A percentile compares a stretch with the other conserved stretches of the same genome.
Conservation (phyloP, 2,888 invertebrate species). For the Tetragonisca angustula region DNA sequence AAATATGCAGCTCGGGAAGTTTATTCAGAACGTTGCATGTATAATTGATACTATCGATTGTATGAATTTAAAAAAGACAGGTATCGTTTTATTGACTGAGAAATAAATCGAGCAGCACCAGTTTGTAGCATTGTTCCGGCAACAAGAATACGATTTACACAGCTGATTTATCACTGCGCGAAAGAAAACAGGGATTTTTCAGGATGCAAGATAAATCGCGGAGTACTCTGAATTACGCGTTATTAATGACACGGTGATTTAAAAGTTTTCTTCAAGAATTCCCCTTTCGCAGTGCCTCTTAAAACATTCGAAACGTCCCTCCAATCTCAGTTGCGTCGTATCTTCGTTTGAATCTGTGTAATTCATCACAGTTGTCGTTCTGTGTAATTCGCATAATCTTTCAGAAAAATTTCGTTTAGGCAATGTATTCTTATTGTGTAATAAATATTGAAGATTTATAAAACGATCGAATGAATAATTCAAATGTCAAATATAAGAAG, state of each 20-base stretch:
- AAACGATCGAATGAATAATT: too few relatives aligned
- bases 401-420: neutral
- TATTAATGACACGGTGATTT: neutral
- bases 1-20: too few relatives aligned
- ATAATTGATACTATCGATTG: neutral
- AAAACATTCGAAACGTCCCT: neutral
- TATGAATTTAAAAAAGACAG: neutral
- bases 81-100: neutral
- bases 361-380: neutral
- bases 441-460: too few relatives aligned
- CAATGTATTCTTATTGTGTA: too few relatives aligned
- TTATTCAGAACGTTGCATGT: too few relatives aligned
- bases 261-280: neutral
- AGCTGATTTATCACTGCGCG: neutral
- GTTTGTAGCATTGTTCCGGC: neutral
- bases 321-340: rapidly evolving
- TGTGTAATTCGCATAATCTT: neutral
- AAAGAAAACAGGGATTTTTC: neutral
- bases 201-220: neutral
- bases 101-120: neutral
- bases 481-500: too few relatives aligned
- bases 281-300: neutral
- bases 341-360: neutral
- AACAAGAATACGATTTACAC: neutral
- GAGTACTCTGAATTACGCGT: neutral